These are phyloP conservation scores for Harmothoe impar DNA, from an alignment of 2,888 invertebrate species.

Conservation along the genomic window DNA sequence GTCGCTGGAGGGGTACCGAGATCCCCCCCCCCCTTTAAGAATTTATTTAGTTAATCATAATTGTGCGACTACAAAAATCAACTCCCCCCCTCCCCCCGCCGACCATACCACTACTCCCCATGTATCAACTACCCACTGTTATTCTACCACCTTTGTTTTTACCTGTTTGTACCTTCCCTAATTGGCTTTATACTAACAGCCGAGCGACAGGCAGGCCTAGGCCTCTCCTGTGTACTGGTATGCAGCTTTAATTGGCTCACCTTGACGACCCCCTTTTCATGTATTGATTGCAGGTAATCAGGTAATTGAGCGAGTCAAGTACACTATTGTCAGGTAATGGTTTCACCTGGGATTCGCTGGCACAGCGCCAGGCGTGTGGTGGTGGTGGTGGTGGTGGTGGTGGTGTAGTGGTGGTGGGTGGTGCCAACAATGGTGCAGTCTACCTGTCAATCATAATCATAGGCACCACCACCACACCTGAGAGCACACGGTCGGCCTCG, in stretches of 20 bases:
- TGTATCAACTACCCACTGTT: no score
- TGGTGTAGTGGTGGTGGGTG: not conserved
- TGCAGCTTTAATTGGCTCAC: constrained; percentile 29
- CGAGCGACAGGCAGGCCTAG: not conserved
- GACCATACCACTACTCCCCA: no score
- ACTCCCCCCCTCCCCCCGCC: no score
- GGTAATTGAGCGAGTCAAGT: constrained; percentile 57
- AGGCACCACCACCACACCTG: not conserved
- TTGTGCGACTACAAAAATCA: no score
- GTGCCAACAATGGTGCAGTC: not conserved
- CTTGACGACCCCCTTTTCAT: constrained; percentile 34
- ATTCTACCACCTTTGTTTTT: not conserved
- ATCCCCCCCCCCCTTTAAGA: no score
- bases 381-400: constrained; percentile 42
- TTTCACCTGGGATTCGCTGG: constrained; percentile 29
- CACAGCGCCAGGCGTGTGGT: not conserved
- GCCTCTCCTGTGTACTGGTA: not conserved
- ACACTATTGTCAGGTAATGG: constrained; percentile 51
- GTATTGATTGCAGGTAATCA: constrained; percentile 56
- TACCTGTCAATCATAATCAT: constrained; percentile 29
- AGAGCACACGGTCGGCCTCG: not conserved
- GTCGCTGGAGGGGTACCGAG: no score
- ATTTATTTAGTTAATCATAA: no score
- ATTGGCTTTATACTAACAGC: not conserved
- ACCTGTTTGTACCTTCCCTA: not conserved